Evolutionary conservation across 2,113 vertebrate species (phyloP).

Genomic region (Erpornis zantholeuca): DNA sequence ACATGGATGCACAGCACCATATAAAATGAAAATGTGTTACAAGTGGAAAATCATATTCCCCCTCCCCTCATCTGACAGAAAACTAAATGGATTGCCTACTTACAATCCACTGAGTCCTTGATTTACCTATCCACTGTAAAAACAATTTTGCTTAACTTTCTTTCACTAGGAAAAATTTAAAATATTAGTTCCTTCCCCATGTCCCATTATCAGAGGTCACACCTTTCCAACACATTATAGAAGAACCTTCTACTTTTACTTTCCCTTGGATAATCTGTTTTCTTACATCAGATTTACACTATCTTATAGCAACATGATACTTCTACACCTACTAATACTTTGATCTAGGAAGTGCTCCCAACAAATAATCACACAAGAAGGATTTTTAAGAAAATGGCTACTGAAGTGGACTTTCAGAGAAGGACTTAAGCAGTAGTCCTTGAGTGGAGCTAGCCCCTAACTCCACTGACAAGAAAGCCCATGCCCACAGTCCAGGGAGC

Average conservation of each 20-base stretch:
- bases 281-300: background rate
- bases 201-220: background rate
- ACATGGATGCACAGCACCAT: background rate
- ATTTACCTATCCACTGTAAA: background rate
- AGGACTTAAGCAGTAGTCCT: background rate
- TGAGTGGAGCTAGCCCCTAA: background rate
- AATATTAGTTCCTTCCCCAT: background rate
- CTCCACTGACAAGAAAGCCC: background rate
- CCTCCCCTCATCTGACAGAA: background rate
- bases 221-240: background rate
- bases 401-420: background rate
- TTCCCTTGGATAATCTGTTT: background rate
- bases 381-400: background rate
- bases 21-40: background rate
- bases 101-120: background rate
- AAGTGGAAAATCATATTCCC: background rate
- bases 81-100: background rate
- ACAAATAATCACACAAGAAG: background rate
- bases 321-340: background rate
- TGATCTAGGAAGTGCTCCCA: background rate
- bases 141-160: background rate
- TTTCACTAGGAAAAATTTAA: background rate
- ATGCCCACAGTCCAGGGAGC: background rate
- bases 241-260: background rate
- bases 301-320: rapidly evolving